Evolutionary conservation across 2,888 invertebrate species (phyloP), one percentile per base, ranked within the genome.

Genomic region (Xiphydria camelus): DNA sequence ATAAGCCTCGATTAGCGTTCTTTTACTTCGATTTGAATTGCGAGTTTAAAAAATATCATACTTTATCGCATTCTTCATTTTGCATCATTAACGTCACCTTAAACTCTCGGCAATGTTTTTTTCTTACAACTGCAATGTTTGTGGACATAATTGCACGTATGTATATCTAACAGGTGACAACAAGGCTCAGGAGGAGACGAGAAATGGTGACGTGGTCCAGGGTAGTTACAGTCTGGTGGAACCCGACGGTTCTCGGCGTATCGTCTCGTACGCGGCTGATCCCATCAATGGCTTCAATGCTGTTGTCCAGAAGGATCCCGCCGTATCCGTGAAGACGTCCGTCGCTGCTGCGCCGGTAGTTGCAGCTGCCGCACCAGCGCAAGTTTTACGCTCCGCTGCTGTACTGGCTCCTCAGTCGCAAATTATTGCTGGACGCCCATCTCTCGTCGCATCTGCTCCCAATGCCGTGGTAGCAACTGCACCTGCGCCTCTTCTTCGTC

Each of bases 131-230:
- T n/a, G n/a, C n/a, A n/a, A n/a, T n/a, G n/a, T n/a, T n/a, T n/a
- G n/a, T n/a, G n/a, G n/a, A n/a, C n/a, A n/a, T n/a, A n/a, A n/a
- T n/a, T n/a, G n/a, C n/a, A n/a, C n/a, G n/a, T n/a, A n/a, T n/a
- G n/a, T n/a, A n/a, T n/a, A n/a, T n/a, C n/a, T n/a, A n/a, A n/a
- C 33, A 71, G 72, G 73, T 12, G 73, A 73, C 55, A 69, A 69
- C 60, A 73, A 73, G 43, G 66, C 69, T n/a, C 73, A 72, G 43
- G 64, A 70, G 36, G 73, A 71, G 42, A 66, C 64, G 12, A 64
- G 70, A 19, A 59, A 64, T 39, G 71, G 71, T 14, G 68, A 73
- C 32, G 58, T 67, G 2, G 71, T 73, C n/a, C 65, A 69, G 43
- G 73, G 73, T 17, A 67, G 68, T 25, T 73, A 72, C 59, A 70